Percentiles rank a stretch among this genome's conserved stretches.
Evolutionary conservation across 2,888 invertebrate species (phyloP).

Genomic region (Eupithecia dodoneata): DNA sequence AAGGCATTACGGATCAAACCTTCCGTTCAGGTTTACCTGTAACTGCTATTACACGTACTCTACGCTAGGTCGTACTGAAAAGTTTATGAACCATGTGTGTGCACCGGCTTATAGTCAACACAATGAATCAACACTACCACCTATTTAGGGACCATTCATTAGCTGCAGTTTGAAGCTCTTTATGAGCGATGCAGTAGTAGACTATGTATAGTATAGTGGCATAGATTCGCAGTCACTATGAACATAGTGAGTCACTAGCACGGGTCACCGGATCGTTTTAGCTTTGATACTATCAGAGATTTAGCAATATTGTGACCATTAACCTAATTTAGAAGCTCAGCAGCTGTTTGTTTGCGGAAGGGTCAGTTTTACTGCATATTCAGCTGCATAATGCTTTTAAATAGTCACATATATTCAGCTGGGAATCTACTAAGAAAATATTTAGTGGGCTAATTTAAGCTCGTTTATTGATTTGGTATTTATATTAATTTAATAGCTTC

Average conservation of each 20-base stretch:
- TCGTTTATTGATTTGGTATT: not conserved
- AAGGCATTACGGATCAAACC: not conserved
- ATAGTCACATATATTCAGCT: conserved; percentile 18
- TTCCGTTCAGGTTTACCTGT: not conserved
- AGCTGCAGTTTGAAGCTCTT: not conserved
- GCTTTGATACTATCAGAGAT: conserved; percentile 59
- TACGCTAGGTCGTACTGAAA: not conserved
- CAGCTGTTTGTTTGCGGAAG: conserved; percentile 65
- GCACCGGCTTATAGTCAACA: conserved; percentile 1
- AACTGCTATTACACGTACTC: not conserved
- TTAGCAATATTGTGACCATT: conserved; percentile 64
- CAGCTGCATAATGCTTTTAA: not conserved
- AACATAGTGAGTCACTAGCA: conserved; percentile 64
- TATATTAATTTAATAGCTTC: not conserved
- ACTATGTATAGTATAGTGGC: not conserved
- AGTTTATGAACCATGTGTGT: not conserved
- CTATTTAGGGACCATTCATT: conserved; percentile 5
- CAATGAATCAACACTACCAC: conserved; percentile 1
- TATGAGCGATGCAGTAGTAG: not conserved
- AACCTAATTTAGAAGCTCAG: conserved; percentile 68
- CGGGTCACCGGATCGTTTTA: conserved; percentile 66
- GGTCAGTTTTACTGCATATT: conserved; percentile 36
- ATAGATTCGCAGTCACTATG: conserved; percentile 45
- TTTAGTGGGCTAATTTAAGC: not conserved
- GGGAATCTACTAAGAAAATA: conserved; percentile 3